A percentile compares a stretch with the other conserved stretches of the same genome.
These are phyloP conservation scores for Epirrhoe alternata DNA, from an alignment of 2,888 invertebrate genomes.

Conservation along the genomic window DNA sequence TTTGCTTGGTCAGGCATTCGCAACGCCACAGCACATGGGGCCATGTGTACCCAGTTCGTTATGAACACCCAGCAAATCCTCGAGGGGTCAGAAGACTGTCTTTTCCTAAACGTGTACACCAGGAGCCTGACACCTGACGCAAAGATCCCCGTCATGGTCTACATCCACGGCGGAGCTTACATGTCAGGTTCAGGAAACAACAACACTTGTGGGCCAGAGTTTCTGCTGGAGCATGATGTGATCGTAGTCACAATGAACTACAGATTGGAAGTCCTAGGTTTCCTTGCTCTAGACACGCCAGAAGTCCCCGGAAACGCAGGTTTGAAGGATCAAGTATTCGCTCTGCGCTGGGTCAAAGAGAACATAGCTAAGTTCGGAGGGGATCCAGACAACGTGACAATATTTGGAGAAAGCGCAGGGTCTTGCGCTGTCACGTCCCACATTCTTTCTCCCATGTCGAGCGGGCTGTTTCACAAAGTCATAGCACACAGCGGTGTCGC, in stretches of 20 bases:
- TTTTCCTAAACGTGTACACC: constrained; percentile 70
- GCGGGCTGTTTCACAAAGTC: constrained; percentile 69
- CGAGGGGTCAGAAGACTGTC: constrained; percentile 68
- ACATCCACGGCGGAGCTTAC: constrained; percentile 73
- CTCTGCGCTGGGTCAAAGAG: constrained; percentile 64
- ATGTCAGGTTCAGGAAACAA: constrained; percentile 67
- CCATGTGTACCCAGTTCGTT: constrained; percentile 67
- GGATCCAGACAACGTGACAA: constrained; percentile 65
- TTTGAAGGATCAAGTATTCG: constrained; percentile 69
- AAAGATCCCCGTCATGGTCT: constrained; percentile 69
- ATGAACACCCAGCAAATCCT: constrained; percentile 46
- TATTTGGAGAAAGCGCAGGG: constrained; percentile 77
- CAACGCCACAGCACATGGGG: constrained; percentile 65
- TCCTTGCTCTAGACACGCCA: constrained; percentile 57
- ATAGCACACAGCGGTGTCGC: constrained; percentile 71
- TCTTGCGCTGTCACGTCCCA: constrained; percentile 66
- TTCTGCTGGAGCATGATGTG: constrained; percentile 67
- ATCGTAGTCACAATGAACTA: constrained; percentile 75
- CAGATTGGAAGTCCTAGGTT: constrained; percentile 61
- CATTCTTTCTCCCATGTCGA: constrained; percentile 71
- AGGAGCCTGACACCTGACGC: constrained; percentile 14
- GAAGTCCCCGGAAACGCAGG: constrained; percentile 74
- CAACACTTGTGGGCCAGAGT: constrained; percentile 66
- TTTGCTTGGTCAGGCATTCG: constrained; percentile 62
- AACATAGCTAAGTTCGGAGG: constrained; percentile 69